These are phyloP conservation scores for Tapera naevia DNA, from an alignment of 2,797 vertebrate genomes.

Conservation along the genomic window DNA sequence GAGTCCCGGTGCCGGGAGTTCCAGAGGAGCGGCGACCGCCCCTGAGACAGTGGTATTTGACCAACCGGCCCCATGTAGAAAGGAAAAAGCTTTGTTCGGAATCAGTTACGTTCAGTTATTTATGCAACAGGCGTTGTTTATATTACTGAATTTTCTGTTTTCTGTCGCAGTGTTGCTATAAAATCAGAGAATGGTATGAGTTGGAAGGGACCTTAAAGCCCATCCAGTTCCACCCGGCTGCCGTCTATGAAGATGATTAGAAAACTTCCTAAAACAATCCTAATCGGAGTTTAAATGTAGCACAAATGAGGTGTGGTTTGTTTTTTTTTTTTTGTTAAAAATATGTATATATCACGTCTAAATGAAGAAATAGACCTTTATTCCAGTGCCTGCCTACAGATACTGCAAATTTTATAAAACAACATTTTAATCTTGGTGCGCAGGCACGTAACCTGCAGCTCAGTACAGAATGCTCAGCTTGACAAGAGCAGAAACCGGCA, in stretches of 20 bases:
- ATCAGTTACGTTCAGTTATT: too few species aligned
- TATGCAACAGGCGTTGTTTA: neutral
- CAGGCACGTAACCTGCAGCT: neutral
- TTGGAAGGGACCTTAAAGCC: too few species aligned
- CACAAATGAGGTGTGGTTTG: neutral
- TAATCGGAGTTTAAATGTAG: neutral
- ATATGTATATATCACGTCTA: neutral
- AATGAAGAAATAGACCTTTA: neutral
- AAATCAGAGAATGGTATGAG: too few species aligned
- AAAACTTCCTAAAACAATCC: neutral
- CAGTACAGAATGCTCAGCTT: too few species aligned
- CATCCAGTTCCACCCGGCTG: too few species aligned
- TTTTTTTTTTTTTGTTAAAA: accelerated
- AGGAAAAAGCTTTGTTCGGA: too few species aligned
- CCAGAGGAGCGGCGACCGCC: too few species aligned
- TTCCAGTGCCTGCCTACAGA: neutral
- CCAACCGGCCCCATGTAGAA: too few species aligned
- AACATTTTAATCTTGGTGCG: neutral
- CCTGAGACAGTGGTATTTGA: too few species aligned
- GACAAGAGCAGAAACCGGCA: accelerated
- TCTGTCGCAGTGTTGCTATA: neutral
- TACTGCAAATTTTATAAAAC: too few species aligned
- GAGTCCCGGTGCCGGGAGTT: neutral
- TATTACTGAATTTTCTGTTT: neutral
- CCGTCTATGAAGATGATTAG: neutral